Conservation (phyloP, 2,113 vertebrate genomes). For the Fregetta grallaria region DNA sequence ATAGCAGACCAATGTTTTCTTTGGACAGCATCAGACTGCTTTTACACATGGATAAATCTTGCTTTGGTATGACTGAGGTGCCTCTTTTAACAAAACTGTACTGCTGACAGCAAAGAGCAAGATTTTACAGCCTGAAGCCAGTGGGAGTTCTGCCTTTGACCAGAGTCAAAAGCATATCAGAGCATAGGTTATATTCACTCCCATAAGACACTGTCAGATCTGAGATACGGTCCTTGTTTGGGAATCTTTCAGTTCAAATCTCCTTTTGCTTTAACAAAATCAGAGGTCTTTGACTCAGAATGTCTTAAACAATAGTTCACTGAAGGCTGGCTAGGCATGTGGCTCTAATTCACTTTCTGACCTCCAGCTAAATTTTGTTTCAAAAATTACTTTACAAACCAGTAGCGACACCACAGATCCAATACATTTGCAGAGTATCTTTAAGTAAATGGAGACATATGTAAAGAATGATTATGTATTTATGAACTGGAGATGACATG, state of each 20-base stretch:
- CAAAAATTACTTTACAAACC: not conserved
- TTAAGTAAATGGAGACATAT: not conserved
- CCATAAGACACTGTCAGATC: not conserved
- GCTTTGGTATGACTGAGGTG: not conserved
- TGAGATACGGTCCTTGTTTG: not conserved
- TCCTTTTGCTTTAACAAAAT: not conserved
- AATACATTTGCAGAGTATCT: not conserved
- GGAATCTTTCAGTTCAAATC: not conserved
- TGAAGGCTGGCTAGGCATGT: not conserved
- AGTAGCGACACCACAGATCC: not conserved
- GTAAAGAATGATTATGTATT: not conserved
- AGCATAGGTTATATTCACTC: not conserved
- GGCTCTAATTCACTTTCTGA: not conserved
- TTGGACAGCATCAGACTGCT: not conserved
- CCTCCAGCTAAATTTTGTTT: not conserved
- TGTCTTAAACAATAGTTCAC: not conserved
- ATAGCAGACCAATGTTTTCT: not conserved
- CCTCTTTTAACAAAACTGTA: not conserved
- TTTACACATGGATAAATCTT: not conserved
- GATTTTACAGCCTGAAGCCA: not conserved
- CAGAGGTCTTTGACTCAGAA: not conserved
- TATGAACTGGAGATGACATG: not conserved
- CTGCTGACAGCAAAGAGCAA: slow-evolving; percentile 16
- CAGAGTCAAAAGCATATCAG: not conserved
- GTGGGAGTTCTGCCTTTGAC: slow-evolving; percentile 22